Conservation (phyloP, 2,113 vertebrate genomes). For the Stegastes partitus region DNA sequence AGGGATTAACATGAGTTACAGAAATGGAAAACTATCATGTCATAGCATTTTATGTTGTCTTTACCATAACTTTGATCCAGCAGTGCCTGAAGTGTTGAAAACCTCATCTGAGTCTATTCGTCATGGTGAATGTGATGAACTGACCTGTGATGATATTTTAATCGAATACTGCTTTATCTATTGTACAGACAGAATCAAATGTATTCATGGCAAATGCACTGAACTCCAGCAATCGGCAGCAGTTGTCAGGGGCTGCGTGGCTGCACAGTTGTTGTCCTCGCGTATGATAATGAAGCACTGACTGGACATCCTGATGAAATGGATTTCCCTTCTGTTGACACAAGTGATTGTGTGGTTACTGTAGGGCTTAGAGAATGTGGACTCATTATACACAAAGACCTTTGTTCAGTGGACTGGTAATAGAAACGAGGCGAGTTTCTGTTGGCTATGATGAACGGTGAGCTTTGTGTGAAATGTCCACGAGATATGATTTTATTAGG, state of each 20-base stretch:
- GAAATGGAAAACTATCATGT: constrained; percentile 42
- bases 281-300: constrained; percentile 67
- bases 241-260: constrained; percentile 37
- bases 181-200: constrained; percentile 41
- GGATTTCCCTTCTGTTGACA: constrained; percentile 81
- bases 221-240: constrained; percentile 44
- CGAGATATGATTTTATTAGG: constrained; percentile 59
- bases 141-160: constrained; percentile 46
- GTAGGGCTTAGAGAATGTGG: constrained; percentile 70
- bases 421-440: constrained; percentile 54
- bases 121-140: constrained; percentile 12
- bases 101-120: constrained; percentile 12
- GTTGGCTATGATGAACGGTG: constrained; percentile 57
- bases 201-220: constrained; percentile 11
- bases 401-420: constrained; percentile 61
- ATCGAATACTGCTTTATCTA: constrained; percentile 33
- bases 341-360: constrained; percentile 80
- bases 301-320: constrained; percentile 74
- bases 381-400: constrained; percentile 74
- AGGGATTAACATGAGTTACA: neutral
- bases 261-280: constrained; percentile 48
- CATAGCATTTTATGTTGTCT: neutral
- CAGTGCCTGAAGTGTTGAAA: neutral
- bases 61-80: no score
- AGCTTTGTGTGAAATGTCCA: constrained; percentile 57